Conservation (phyloP, 2,797 vertebrate species). For the Chiroxiphia lanceolata region DNA sequence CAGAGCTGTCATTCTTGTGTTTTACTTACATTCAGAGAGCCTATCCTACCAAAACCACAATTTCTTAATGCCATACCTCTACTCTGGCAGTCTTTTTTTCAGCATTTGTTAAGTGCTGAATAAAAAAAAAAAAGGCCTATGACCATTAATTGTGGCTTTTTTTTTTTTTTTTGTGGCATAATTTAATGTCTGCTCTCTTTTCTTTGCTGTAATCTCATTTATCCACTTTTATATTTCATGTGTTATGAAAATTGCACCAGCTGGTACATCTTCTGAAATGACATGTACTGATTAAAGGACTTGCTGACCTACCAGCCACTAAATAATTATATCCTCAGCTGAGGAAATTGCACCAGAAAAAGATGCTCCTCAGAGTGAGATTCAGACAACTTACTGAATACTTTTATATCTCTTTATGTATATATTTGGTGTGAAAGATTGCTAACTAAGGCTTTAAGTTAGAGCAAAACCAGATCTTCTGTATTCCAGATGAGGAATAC, state of each 20-base stretch:
- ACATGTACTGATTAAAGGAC: not conserved
- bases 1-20: not conserved
- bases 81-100: not conserved
- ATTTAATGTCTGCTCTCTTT: not conserved
- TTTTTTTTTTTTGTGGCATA: not conserved
- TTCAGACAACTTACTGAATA: not conserved
- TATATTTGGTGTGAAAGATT: not conserved
- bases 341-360: not conserved
- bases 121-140: not conserved
- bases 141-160: not conserved
- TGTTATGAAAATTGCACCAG: slow-evolving; percentile 3
- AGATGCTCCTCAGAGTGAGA: not conserved
- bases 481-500: not conserved
- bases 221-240: not conserved
- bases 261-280: not conserved
- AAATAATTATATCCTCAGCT: not conserved
- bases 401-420: not conserved
- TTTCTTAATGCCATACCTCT: not conserved
- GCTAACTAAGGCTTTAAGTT: not conserved
- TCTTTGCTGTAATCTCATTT: not conserved
- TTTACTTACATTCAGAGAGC: not conserved
- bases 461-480: not conserved
- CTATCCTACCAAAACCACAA: not conserved
- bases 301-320: not conserved
- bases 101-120: not conserved